Conservation (phyloP, 2,888 invertebrate genomes). For the Sicus ferrugineus region DNA sequence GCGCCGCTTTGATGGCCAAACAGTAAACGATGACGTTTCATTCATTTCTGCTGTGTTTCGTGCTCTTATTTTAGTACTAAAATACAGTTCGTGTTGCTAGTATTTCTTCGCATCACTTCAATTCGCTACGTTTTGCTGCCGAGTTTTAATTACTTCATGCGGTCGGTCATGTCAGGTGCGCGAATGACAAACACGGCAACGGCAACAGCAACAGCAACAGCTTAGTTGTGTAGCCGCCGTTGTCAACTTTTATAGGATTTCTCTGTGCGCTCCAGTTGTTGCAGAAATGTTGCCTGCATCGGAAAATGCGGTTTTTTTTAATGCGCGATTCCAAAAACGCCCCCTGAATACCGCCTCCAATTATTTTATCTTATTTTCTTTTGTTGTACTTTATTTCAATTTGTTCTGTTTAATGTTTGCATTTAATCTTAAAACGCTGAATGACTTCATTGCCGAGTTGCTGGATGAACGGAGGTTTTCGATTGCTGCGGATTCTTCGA, state of each 20-base stretch:
- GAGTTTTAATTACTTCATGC: slow-evolving; percentile 8
- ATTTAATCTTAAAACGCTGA: too few relatives aligned
- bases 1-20: slow-evolving; percentile 53
- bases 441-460: too few relatives aligned
- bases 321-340: background rate
- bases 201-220: too few relatives aligned
- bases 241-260: slow-evolving; percentile 10
- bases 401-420: background rate
- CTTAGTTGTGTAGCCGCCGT: too few relatives aligned
- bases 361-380: too few relatives aligned
- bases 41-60: slow-evolving; percentile 50
- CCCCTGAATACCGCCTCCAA: background rate
- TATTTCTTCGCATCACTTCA: too few relatives aligned
- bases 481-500: too few relatives aligned
- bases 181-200: too few relatives aligned
- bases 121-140: background rate
- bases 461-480: too few relatives aligned
- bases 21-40: slow-evolving; percentile 49
- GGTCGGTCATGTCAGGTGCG: slow-evolving; percentile 1
- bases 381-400: too few relatives aligned
- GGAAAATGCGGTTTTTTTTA: background rate
- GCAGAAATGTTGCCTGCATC: background rate
- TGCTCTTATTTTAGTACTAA: background rate
- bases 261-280: slow-evolving; percentile 10
- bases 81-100: background rate